Conservation (phyloP, 2,113 vertebrate genomes). For the Cottus gobio region DNA sequence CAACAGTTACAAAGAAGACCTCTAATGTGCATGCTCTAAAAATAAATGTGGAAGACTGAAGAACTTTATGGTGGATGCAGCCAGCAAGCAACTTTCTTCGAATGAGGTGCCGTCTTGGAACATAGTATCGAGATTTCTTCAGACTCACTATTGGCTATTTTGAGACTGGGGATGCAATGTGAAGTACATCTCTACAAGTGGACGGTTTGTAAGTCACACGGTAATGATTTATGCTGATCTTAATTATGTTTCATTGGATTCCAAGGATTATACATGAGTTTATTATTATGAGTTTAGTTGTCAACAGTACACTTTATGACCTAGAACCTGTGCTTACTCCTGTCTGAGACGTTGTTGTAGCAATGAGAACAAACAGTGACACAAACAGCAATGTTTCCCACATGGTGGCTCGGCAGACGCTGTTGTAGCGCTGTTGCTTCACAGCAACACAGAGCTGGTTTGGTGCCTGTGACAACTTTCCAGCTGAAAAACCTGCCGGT, state of each 20-base stretch:
- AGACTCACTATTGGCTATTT: not conserved
- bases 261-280: not conserved
- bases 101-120: not conserved
- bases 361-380: slow-evolving; percentile 46
- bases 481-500: slow-evolving; percentile 41
- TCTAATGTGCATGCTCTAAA: not conserved
- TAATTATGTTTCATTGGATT: not conserved
- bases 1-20: not conserved
- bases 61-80: not conserved
- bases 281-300: not conserved
- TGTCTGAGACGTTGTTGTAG: slow-evolving; percentile 32
- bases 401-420: slow-evolving; percentile 12
- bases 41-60: not conserved
- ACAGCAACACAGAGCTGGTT: slow-evolving; percentile 39
- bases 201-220: not conserved
- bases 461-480: slow-evolving; percentile 33
- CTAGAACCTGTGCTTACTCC: not conserved
- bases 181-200: not conserved
- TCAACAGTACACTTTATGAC: slow-evolving; percentile 4
- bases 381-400: slow-evolving; percentile 41
- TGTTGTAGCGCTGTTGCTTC: slow-evolving; percentile 20
- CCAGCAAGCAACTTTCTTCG: not conserved
- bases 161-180: not conserved
- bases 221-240: not conserved
- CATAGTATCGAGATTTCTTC: not conserved